A percentile compares a stretch with the other conserved stretches of the same genome.
phyloP scores from a whole-genome alignment of 2,113 vertebrate genomes.

The Stigmatopora argus region DNA sequence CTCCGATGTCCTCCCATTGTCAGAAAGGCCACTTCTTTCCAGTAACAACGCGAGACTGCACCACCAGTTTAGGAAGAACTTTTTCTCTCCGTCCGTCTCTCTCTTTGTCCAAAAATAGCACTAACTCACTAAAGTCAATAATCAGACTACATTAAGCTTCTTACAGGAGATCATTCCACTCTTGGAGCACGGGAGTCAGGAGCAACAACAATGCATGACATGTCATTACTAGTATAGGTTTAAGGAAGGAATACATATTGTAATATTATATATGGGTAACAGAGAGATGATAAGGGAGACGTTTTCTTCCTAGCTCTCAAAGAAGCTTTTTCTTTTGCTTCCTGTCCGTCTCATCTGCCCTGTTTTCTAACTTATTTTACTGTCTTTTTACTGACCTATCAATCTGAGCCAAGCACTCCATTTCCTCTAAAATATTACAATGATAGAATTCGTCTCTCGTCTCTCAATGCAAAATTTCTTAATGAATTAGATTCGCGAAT shows the following conservation, averaged over 20 bases:
- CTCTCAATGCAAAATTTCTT: not conserved
- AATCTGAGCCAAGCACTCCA: no score
- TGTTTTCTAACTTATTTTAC: no score
- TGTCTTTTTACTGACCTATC: no score
- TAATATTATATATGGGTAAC: not conserved
- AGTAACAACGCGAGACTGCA: constrained; percentile 25
- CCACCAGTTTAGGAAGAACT: constrained; percentile 30
- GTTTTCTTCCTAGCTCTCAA: no score
- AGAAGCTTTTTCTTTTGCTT: no score
- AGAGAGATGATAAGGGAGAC: not conserved
- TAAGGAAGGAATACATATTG: constrained; percentile 25
- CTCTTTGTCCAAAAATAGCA: constrained; percentile 51
- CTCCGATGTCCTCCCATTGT: constrained; percentile 27
- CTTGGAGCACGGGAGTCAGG: constrained; percentile 35
- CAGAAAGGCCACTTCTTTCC: constrained; percentile 15
- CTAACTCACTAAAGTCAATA: constrained; percentile 61
- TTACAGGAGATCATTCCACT: constrained; percentile 53
- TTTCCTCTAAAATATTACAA: no score
- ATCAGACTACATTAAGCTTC: constrained; percentile 65
- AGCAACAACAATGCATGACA: constrained; percentile 26
- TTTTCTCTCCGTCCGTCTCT: constrained; percentile 14
- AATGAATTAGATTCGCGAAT: no score
- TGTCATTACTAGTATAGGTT: constrained; percentile 25
- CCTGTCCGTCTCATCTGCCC: no score
- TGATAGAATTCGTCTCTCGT: no score